Evolutionary conservation across 1,140 invertebrate species (phyloP).

Genomic region (Cotesia glomerata): DNA sequence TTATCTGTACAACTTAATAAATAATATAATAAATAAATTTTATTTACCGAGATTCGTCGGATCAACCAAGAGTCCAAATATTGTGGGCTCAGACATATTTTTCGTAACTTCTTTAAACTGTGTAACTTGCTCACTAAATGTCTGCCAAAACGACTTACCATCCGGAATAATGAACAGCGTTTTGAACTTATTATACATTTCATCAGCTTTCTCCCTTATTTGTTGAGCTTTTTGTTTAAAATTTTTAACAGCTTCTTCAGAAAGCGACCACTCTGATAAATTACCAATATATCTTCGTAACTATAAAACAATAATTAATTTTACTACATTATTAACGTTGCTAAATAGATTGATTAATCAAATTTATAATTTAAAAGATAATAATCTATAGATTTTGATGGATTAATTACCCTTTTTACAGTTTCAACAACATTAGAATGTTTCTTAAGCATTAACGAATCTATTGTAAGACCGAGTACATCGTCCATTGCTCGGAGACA

Average conservation of each 20-base stretch:
- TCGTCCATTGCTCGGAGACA: constrained; percentile 69
- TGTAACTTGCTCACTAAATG: constrained; percentile 65
- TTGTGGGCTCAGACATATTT: constrained; percentile 65
- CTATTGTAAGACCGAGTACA: constrained; percentile 71
- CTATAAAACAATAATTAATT: constrained; percentile 38
- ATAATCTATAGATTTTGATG: constrained; percentile 4
- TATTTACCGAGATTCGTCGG: constrained; percentile 51
- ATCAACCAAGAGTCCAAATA: constrained; percentile 64
- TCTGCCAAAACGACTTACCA: constrained; percentile 66
- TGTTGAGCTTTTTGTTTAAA: constrained; percentile 72
- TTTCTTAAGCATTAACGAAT: constrained; percentile 82
- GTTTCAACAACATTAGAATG: constrained; percentile 83
- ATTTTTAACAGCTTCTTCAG: constrained; percentile 65
- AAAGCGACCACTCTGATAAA: constrained; percentile 73
- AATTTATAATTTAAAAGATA: constrained; percentile 9
- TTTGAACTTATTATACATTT: constrained; percentile 70
- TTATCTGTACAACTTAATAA: not conserved
- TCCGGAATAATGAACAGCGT: constrained; percentile 62
- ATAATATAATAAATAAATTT: not conserved
- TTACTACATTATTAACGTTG: not conserved
- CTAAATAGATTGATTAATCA: not conserved
- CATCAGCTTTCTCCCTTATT: constrained; percentile 72
- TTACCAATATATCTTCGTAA: constrained; percentile 78
- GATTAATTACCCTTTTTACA: constrained; percentile 65
- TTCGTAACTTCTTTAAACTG: constrained; percentile 67